Evolutionary conservation across 2,888 invertebrate genomes (phyloP), one percentile per base, ranked within the genome.

Genomic region (Drosophila cracens): DNA sequence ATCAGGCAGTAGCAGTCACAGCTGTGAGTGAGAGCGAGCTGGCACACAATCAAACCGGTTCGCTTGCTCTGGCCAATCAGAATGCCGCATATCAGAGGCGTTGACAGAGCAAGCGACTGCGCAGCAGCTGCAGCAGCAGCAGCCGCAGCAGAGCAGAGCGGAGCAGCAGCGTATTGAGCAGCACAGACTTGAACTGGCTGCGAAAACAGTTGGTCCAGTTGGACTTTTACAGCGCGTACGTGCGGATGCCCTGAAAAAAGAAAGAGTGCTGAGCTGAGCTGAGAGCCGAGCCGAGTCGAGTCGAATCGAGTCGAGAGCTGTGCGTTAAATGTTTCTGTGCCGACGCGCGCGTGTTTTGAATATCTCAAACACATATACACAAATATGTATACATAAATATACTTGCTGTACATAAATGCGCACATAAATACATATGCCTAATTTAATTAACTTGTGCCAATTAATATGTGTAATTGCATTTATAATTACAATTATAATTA

Each of bases 201-300:
- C 59, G 70, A 65, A 78, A 78, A 74, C 74, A 70, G 74, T 74
- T 78, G 74, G 84, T 89, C 82, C 90, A 92, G 91, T 92, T 91
- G 82, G 87, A 87, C 79, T 87, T 87, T 76, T 88, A 87, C 89
- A 83, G 88, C 84, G 87, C 88, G 89, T 90, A 89, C 89, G 91
- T 88, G 89, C 91, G 92, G 88, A 82, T 91, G 90, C 70, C 69
- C 64, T 63, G 61, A 48, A 69, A 69, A 69, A 79, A 56, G 29
- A 21, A 40, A 40, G 31, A 57, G 40, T 31, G 38, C 29, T 29
- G 40, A 57, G 46, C 21, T 46, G 46, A 46, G 46, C 25, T 8
- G 78, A 74, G 77, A 56, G 59, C 65, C 48, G 70, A 60, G 78
- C 57, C 46, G 46, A 46, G 27, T 46, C 46, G 46, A 46, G 21